These are phyloP conservation scores for Hiodon tergisus DNA, from an alignment of 2,113 vertebrate species.

Conservation along the genomic window DNA sequence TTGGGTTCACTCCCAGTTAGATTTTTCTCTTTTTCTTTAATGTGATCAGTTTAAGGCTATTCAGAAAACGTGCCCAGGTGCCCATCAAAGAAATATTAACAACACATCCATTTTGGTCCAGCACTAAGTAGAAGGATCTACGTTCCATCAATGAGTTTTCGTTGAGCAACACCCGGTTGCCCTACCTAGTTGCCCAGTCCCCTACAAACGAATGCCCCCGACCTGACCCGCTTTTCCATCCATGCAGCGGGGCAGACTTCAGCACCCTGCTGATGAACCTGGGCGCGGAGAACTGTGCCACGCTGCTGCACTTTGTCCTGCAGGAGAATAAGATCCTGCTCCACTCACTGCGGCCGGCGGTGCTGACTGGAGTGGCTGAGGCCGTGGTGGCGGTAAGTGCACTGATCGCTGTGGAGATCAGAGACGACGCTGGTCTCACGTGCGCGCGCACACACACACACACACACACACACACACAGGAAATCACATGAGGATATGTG, in stretches of 20 bases:
- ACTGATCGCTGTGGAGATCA: too few relatives aligned
- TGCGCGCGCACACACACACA: too few relatives aligned
- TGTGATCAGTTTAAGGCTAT: too few relatives aligned
- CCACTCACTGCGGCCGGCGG: constrained; percentile 90
- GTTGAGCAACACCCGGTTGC: background rate
- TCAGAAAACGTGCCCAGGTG: too few relatives aligned
- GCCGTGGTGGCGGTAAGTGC: constrained; percentile 91
- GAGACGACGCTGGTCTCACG: too few relatives aligned
- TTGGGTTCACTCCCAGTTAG: background rate
- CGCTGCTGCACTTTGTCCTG: constrained; percentile 83
- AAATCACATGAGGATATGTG: background rate
- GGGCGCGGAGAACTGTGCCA: constrained; percentile 91
- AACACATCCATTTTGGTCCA: too few relatives aligned
- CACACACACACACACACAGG: too few relatives aligned
- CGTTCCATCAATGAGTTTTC: too few relatives aligned
- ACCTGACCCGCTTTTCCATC: constrained; percentile 21
- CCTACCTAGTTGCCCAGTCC: background rate
- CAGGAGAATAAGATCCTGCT: constrained; percentile 93
- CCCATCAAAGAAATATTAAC: too few relatives aligned
- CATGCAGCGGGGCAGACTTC: constrained; percentile 85
- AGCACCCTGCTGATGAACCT: constrained; percentile 88
- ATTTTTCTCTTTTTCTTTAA: background rate
- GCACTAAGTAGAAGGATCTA: too few relatives aligned
- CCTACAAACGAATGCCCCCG: background rate
- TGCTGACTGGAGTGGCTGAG: constrained; percentile 94